Base-by-base conservation (phyloP, 2,888 invertebrate species). In the Seira musarum region DNA sequence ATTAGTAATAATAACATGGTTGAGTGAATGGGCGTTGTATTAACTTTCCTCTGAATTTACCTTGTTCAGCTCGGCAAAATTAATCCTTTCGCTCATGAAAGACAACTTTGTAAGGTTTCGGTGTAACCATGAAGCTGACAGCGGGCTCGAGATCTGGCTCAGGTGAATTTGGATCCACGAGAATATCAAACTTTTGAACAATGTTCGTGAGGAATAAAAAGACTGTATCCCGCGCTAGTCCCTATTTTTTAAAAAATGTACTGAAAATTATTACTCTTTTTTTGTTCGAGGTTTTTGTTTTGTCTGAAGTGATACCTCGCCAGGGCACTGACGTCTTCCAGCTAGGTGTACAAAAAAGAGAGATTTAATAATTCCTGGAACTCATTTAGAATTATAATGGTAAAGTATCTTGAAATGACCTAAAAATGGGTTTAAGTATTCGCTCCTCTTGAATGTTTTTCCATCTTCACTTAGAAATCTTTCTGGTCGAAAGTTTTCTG, bases 171-270 rank as follows among this genome's bases (percentile, higher is more conserved):
- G 71, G 72, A 30, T 71, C 78, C 0, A 2, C 1, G 0, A 61
- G 8, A 5, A 79, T 46, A n/a, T 73, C 49, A 69, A 79, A 79
- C 19, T 73, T 73, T 64, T 79, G 79, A 2, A 73, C 13, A 2
- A 79, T 13, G 35, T 61, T 79, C 3, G 79, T 69, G 6, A 79
- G 40, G 13, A 57, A 64, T 2, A 79, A 17, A 25, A 79, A 79
- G 2, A 73, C 21, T 0, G 57, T 24, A 25, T 79, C 79, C 13
- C 25, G 57, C 10, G 79, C 79, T 0, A 79, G 57, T 2, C 49
- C 57, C 22, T n/a, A n/a, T n/a, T n/a, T n/a, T n/a, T n/a, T n/a
- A n/a, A n/a, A n/a, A n/a, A n/a, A n/a, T n/a, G n/a, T n/a, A n/a
- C n/a, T n/a, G n/a, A n/a, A n/a, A n/a, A n/a, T n/a, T n/a, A n/a